phyloP scores from a whole-genome alignment of 2,113 vertebrate genomes.

The Anguilla japonica region DNA sequence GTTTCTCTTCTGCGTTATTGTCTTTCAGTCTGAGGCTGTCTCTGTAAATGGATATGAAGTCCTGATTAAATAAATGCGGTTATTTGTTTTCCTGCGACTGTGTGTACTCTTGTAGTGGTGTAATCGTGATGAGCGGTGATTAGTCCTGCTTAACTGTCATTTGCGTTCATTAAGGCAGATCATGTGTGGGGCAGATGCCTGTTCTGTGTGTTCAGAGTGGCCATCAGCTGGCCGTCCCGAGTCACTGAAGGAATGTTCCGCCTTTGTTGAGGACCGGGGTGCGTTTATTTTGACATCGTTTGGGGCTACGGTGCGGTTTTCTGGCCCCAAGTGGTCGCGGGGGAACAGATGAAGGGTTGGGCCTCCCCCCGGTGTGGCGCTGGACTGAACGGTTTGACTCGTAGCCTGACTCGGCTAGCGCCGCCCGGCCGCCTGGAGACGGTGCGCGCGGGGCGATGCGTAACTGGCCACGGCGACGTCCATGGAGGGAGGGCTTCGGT shows the following conservation, averaged over 20 bases:
- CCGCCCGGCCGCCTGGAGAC: too few relatives aligned
- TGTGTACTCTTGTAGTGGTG: conserved; percentile 67
- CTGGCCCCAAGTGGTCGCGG: background rate
- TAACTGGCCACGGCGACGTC: background rate
- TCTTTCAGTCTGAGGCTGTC: conserved; percentile 79
- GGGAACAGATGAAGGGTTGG: background rate
- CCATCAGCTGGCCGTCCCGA: conserved; percentile 31
- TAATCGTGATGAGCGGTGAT: conserved; percentile 89
- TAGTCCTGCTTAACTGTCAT: conserved; percentile 84
- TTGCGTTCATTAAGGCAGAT: conserved; percentile 81
- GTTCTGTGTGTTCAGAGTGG: background rate
- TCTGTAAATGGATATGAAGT: background rate
- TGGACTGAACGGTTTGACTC: background rate
- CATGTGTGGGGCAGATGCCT: conserved; percentile 69
- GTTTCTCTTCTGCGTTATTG: conserved; percentile 73
- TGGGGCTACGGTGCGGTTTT: background rate
- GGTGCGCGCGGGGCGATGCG: too few relatives aligned
- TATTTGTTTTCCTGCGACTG: conserved; percentile 78
- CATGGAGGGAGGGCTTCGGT: background rate
- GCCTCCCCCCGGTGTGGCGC: background rate
- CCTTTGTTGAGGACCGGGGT: background rate
- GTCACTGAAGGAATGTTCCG: background rate
- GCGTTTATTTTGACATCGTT: background rate
- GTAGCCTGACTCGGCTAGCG: background rate
- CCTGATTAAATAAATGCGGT: conserved; percentile 74